Evolutionary conservation across 2,797 vertebrate genomes (phyloP).

Genomic region (Phylloscopus collybita): DNA sequence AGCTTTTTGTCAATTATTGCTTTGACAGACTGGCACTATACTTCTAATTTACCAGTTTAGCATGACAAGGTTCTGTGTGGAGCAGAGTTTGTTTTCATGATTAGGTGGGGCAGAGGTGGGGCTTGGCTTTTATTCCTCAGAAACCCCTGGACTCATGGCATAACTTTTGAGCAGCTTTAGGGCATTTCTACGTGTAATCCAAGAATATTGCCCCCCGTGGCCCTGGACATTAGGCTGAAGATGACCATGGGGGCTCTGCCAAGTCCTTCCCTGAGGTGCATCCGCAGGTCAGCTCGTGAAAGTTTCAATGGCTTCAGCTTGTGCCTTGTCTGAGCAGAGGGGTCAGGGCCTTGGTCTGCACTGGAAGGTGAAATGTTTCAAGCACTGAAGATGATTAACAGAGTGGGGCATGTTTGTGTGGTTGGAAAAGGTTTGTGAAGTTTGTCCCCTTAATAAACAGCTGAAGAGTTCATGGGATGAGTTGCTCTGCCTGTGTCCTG

Average conservation of each 20-base stretch:
- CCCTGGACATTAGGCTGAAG: constrained; percentile 21
- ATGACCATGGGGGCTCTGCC: constrained; percentile 13
- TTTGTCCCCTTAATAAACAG: background rate
- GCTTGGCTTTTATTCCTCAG: background rate
- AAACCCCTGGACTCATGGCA: background rate
- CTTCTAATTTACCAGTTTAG: background rate
- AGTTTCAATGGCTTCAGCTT: background rate
- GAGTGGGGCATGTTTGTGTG: background rate
- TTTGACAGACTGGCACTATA: background rate
- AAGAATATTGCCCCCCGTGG: background rate
- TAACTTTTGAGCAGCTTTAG: constrained; percentile 16
- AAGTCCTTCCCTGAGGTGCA: constrained; percentile 33
- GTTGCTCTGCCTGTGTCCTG: background rate
- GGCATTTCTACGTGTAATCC: constrained; percentile 28
- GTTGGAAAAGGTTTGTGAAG: background rate
- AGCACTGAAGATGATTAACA: background rate
- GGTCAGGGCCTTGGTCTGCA: background rate
- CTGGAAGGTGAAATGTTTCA: background rate
- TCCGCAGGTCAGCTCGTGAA: background rate
- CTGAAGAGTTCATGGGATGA: background rate
- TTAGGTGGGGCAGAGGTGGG: background rate
- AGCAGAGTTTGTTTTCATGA: background rate
- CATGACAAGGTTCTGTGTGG: background rate
- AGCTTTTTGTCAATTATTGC: background rate
- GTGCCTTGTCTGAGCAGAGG: background rate